A percentile compares a stretch with the other conserved stretches of the same genome.
These are phyloP conservation scores for Scolopax bukidnonensis DNA, from an alignment of 2,797 vertebrate genomes.

Conservation along the genomic window DNA sequence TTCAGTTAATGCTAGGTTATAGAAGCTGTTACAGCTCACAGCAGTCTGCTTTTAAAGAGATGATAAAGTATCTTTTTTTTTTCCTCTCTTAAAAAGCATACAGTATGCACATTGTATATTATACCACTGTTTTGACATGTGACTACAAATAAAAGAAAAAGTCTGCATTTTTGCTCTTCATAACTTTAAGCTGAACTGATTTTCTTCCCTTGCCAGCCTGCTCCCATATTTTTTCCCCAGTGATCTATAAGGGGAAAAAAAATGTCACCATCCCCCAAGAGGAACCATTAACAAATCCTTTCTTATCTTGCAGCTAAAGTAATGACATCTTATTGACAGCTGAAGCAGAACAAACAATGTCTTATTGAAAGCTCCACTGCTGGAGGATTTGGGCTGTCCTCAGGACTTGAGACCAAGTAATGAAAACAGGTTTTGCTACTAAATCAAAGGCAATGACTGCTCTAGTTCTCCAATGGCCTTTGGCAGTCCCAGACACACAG, in stretches of 20 bases:
- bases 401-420: conserved; percentile 12
- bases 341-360: conserved; percentile 34
- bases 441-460: conserved; percentile 14
- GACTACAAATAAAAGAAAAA: not conserved
- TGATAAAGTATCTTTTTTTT: fast-evolving
- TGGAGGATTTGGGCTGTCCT: conserved; percentile 45
- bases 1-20: not conserved
- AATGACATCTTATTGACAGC: conserved; percentile 61
- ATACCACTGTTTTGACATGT: not conserved
- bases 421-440: conserved; percentile 39
- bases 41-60: not conserved
- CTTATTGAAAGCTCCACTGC: conserved; percentile 34
- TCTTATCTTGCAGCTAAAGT: conserved; percentile 38
- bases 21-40: not conserved
- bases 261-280: conserved; percentile 20
- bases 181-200: not conserved
- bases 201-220: not conserved
- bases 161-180: not conserved
- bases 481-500: not conserved
- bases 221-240: not conserved
- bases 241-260: not conserved
- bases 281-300: conserved; percentile 46
- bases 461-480: not conserved
- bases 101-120: not conserved
- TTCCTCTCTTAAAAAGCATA: not conserved